Conservation (phyloP, 30 jellyfish, hydroid and myxozoan species). For the Hydra vulgaris region DNA sequence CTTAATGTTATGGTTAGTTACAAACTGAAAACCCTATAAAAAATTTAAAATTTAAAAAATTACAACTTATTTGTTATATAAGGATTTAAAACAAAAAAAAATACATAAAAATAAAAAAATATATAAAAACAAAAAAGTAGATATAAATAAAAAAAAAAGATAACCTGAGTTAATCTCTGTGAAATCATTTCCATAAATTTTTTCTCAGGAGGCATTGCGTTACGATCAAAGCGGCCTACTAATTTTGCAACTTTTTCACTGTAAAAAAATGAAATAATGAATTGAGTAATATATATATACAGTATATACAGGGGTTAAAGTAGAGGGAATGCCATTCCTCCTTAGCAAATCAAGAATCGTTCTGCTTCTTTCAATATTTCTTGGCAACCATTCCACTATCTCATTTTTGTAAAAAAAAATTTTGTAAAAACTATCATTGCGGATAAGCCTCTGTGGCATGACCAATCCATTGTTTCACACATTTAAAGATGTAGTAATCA, state of each 20-base stretch:
- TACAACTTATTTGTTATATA: not conserved
- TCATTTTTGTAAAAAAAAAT: no score
- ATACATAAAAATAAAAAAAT: not conserved
- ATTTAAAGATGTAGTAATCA: no score
- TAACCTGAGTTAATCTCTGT: constrained; percentile 70
- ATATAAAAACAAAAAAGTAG: not conserved
- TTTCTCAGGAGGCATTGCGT: constrained; percentile 54
- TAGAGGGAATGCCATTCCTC: no score
- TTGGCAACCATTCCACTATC: no score
- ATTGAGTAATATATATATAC: not conserved
- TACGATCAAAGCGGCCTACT: constrained; percentile 44
- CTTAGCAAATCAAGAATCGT: no score
- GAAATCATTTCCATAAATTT: constrained; percentile 60
- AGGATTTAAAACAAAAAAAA: no score
- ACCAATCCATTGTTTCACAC: no score
- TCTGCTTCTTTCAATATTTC: no score
- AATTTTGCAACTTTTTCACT: constrained; percentile 21
- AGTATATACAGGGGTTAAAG: not conserved
- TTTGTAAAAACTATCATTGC: no score
- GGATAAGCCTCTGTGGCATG: no score
- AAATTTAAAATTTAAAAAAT: not conserved
- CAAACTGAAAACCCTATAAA: constrained; percentile 77
- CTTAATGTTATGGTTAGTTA: constrained; percentile 30
- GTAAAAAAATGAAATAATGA: not conserved
- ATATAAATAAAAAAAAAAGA: not conserved